phyloP scores from a whole-genome alignment of 1,140 invertebrate species.

The Melanaphis sacchari region DNA sequence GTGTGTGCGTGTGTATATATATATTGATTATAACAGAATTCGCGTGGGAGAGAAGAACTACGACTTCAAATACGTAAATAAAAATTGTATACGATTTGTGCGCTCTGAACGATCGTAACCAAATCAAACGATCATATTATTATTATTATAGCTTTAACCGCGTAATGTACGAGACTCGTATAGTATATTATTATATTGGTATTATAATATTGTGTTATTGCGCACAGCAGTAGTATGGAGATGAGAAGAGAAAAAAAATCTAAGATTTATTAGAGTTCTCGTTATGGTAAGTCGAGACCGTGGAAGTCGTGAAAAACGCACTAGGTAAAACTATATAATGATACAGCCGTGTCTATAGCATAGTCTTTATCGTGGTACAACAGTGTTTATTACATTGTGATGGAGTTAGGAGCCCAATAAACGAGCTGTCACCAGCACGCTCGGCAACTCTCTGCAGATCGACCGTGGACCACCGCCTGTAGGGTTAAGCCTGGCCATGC shows the following conservation, averaged over 20 bases:
- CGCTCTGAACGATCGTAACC: neutral
- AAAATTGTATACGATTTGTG: neutral
- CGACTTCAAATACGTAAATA: neutral
- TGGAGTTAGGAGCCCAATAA: neutral
- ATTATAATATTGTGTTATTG: neutral
- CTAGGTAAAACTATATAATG: neutral
- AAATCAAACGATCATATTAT: neutral
- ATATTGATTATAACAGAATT: neutral
- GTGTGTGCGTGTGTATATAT: no score
- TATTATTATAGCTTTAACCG: neutral
- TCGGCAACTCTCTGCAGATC: neutral
- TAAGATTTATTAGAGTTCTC: neutral
- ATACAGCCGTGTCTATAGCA: neutral
- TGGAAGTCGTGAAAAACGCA: neutral
- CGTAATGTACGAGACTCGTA: neutral
- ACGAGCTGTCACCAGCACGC: constrained; percentile 18
- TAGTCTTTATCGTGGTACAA: neutral
- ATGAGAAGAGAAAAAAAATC: neutral
- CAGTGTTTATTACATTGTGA: constrained; percentile 16
- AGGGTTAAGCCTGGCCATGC: neutral
- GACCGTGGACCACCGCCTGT: neutral
- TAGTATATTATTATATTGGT: neutral
- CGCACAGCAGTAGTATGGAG: neutral
- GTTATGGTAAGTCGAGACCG: neutral
- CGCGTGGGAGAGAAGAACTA: neutral